Conservation (phyloP, 2,888 invertebrate genomes). For the Agrochola circellaris region DNA sequence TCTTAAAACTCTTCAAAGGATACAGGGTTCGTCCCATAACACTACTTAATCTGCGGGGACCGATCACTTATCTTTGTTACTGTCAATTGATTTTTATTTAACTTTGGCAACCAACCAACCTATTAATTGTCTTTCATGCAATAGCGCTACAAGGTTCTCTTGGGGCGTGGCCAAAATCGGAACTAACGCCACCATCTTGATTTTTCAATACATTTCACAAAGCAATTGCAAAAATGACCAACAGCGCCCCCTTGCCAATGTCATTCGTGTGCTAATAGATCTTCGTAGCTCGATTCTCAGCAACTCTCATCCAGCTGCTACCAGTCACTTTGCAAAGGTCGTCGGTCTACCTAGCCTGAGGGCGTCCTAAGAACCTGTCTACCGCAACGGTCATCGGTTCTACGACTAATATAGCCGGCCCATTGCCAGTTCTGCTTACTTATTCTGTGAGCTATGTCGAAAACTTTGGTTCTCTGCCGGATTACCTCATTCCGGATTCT, state of each 20-base stretch:
- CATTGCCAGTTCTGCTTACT: too few relatives aligned
- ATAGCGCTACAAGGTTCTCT: neutral
- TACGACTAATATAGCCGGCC: too few relatives aligned
- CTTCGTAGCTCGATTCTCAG: neutral
- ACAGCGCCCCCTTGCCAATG: too few relatives aligned
- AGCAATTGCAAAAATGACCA: too few relatives aligned
- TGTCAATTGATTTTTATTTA: constrained; percentile 18
- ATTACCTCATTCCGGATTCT: too few relatives aligned
- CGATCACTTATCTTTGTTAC: constrained; percentile 20
- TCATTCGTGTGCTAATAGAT: too few relatives aligned
- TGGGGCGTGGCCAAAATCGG: neutral
- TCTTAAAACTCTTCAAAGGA: neutral
- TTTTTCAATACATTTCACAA: neutral
- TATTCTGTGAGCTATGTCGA: too few relatives aligned
- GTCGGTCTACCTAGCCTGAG: too few relatives aligned
- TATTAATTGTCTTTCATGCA: constrained; percentile 22
- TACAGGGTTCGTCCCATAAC: neutral
- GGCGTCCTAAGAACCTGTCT: too few relatives aligned
- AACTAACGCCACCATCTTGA: neutral
- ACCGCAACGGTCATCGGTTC: too few relatives aligned
- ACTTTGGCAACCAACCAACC: constrained; percentile 13
- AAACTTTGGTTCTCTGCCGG: too few relatives aligned
- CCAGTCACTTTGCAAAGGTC: too few relatives aligned
- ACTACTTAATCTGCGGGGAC: constrained; percentile 28
- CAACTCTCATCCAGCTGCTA: neutral